Evolutionary conservation across 2,797 vertebrate species (phyloP).

Genomic region (Sebastes variabilis): DNA sequence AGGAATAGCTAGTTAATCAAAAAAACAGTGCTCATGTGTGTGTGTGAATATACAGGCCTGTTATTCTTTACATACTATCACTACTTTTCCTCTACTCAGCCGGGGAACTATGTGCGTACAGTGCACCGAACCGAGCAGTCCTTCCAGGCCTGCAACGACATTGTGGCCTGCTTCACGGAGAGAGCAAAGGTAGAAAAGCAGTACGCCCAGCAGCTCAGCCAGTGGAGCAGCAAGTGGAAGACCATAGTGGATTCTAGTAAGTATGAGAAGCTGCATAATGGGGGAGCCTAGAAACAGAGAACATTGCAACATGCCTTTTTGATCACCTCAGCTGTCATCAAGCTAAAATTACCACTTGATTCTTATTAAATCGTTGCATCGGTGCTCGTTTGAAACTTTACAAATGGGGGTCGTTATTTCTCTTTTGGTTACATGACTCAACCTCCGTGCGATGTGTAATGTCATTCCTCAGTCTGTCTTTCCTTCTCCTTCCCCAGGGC

Average conservation of each 20-base stretch:
- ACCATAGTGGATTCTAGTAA: constrained; percentile 82
- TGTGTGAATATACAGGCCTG: neutral
- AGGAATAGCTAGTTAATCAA: neutral
- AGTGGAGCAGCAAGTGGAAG: constrained; percentile 85
- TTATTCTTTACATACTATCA: neutral
- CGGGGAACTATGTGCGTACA: constrained; percentile 81
- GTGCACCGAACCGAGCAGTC: constrained; percentile 82
- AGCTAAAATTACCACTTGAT: constrained; percentile 24
- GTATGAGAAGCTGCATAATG: constrained; percentile 41
- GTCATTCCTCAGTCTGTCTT: constrained; percentile 19
- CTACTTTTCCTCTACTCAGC: constrained; percentile 63
- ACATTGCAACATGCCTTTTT: constrained; percentile 7
- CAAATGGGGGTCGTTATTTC: constrained; percentile 54
- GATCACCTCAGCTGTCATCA: constrained; percentile 20
- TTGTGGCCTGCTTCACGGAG: constrained; percentile 86
- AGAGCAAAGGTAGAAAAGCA: constrained; percentile 87
- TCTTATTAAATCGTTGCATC: constrained; percentile 31
- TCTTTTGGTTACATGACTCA: constrained; percentile 50
- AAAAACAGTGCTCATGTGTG: neutral
- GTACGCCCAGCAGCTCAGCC: constrained; percentile 84
- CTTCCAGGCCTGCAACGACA: constrained; percentile 85
- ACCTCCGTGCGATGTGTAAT: constrained; percentile 16
- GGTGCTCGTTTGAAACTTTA: constrained; percentile 41
- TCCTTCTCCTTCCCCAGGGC: constrained; percentile 57
- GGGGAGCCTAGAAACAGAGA: neutral